A percentile compares a stretch with the other conserved stretches of the same genome.
These are phyloP conservation scores for Xylocampa areola DNA, from an alignment of 2,888 invertebrate species.

Conservation along the genomic window DNA sequence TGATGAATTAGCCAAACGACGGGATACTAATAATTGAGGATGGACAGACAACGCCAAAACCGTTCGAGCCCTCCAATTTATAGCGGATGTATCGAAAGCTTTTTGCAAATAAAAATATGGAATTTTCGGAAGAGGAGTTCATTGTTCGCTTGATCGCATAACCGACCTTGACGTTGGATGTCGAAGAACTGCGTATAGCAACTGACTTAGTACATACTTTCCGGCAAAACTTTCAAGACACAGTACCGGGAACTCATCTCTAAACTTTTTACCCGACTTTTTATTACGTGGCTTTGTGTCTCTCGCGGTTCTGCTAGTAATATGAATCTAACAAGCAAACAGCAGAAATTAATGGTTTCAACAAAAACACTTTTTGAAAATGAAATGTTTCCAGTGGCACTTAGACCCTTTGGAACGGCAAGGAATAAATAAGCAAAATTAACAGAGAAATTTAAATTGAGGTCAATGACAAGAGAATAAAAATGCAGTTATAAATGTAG, in stretches of 20 bases:
- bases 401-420: conserved; percentile 9
- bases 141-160: conserved; percentile 64
- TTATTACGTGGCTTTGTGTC: conserved; percentile 23
- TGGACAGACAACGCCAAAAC: conserved; percentile 64
- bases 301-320: conserved; percentile 19
- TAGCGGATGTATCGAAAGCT: conserved; percentile 73
- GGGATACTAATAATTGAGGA: conserved; percentile 76
- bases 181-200: conserved; percentile 41
- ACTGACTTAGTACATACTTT: conserved; percentile 22
- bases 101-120: conserved; percentile 70
- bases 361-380: conserved; percentile 14
- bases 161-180: conserved; percentile 63
- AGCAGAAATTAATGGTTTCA: conserved; percentile 13
- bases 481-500: conserved; percentile 49
- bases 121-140: conserved; percentile 68
- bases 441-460: conserved; percentile 55
- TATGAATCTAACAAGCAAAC: conserved; percentile 17
- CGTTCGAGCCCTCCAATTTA: conserved; percentile 72
- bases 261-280: conserved; percentile 27
- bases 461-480: conserved; percentile 56
- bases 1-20: conserved; percentile 82
- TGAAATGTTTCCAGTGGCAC: conserved; percentile 10
- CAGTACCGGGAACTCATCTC: conserved; percentile 17
- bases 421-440: conserved; percentile 29
- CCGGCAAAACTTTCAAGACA: conserved; percentile 39